A percentile compares a stretch with the other conserved stretches of the same genome.
Evolutionary conservation across 2,797 vertebrate genomes (phyloP).

Genomic region (Acanthopagrus latus): DNA sequence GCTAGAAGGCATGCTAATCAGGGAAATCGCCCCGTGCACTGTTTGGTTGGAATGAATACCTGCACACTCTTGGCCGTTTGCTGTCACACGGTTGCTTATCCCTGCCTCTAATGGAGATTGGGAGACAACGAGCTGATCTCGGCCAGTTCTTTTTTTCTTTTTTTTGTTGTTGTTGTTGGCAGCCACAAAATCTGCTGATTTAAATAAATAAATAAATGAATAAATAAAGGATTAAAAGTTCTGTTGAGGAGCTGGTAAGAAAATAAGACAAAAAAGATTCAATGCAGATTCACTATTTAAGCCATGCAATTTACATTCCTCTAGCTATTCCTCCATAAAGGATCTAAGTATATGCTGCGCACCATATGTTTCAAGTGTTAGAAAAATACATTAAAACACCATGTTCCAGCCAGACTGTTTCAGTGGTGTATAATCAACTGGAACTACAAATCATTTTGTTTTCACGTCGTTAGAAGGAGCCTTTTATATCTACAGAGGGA

Average conservation of each 20-base stretch:
- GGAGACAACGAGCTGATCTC: conserved; percentile 29
- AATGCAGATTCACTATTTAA: not conserved
- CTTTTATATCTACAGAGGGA: too few species aligned
- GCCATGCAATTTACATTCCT: not conserved
- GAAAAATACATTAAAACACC: not conserved
- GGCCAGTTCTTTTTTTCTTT: conserved; percentile 7
- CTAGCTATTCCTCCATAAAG: not conserved
- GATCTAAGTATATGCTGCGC: not conserved
- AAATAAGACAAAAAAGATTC: not conserved
- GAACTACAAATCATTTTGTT: too few species aligned
- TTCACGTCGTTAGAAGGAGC: too few species aligned
- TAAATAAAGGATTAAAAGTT: conserved; percentile 20
- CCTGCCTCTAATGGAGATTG: conserved; percentile 32
- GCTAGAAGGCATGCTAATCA: conserved; percentile 77
- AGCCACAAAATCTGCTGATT: conserved; percentile 26
- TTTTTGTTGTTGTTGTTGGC: not conserved
- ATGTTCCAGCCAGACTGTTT: not conserved
- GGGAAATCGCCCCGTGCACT: conserved; percentile 57
- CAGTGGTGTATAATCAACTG: too few species aligned
- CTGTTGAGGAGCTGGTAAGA: not conserved
- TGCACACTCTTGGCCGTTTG: conserved; percentile 54
- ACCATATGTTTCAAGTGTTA: not conserved
- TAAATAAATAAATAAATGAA: too few species aligned
- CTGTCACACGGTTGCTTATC: conserved; percentile 66
- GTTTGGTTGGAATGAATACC: conserved; percentile 64